Conservation (phyloP, 2,113 vertebrate genomes). For the Myiopsitta monachus region DNA sequence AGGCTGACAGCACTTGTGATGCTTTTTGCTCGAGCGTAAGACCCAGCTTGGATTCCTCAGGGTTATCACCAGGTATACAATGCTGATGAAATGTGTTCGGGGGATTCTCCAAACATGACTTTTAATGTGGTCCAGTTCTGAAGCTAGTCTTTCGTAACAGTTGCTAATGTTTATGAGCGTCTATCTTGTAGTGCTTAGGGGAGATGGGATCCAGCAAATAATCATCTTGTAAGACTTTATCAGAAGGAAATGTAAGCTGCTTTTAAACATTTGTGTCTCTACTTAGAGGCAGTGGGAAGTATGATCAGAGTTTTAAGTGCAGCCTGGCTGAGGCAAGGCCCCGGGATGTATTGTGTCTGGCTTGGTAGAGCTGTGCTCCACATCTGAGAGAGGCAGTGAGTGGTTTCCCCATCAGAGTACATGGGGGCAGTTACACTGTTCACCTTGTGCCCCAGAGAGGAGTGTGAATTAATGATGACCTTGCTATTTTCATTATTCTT, state of each 20-base stretch:
- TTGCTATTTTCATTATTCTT: not conserved
- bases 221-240: not conserved
- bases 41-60: not conserved
- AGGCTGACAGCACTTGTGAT: not conserved
- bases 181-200: not conserved
- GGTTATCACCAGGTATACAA: not conserved
- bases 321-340: not conserved
- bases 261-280: not conserved
- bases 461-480: not conserved
- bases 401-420: not conserved
- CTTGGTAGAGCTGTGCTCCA: not conserved
- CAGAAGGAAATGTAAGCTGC: not conserved
- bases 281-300: not conserved
- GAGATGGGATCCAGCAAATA: not conserved
- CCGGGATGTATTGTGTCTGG: not conserved
- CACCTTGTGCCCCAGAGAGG: not conserved
- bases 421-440: not conserved
- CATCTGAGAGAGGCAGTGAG: no score
- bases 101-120: not conserved
- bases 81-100: not conserved
- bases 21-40: not conserved
- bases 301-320: not conserved
- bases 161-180: not conserved
- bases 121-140: not conserved
- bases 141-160: not conserved